Base-by-base conservation (phyloP, 2,113 vertebrate species). In the Dryoscopus gambensis region DNA sequence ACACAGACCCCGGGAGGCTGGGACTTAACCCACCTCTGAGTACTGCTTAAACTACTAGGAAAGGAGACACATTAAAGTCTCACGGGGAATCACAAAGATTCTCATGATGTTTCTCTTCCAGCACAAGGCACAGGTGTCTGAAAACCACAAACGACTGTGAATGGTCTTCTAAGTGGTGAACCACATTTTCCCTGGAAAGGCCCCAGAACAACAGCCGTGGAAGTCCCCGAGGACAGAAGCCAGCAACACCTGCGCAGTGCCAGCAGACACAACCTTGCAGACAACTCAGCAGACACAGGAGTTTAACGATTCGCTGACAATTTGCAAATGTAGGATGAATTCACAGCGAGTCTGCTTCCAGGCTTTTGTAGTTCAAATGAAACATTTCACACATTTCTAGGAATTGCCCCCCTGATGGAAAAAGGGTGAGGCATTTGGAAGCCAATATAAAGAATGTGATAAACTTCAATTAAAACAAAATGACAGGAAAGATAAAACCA, bases 351-450 rank as follows among this genome's bases (percentile, higher is more conserved):
- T 82, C 83, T 87, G 82, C n/a, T 90, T 83, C 65, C 92, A 91
- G 65, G 40, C 91, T 91, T 95, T 93, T 95, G 68, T 92, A 96
- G 83, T 92, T 92, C 59, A 91, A 92, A 93, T 47, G 74, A 70
- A 95, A 90, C 50, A 71, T 95, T 97, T 95, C 91, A 95, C 92
- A 88, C 30, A 1, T 63, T 47, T 90, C 57, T 82, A 84, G 53
- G 44, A 94, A 86, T 20, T 87, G 53, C 35, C 40, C 15, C 44
- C 30, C 67, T 47, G 56, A 64, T 75, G 23, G 83, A 73, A 77
- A 90, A 93, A 73, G 50, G 55, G 31, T 84, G 94, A 97, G 80
- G 55, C 55, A 64, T 62, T 91, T 95, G 56, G 59, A 96, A 92
- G n/a, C 25, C 79, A 42, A 37, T 31, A 49, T 59, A 85, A 89